Conservation (phyloP, 2,113 vertebrate species). For the Rhea americana region DNA sequence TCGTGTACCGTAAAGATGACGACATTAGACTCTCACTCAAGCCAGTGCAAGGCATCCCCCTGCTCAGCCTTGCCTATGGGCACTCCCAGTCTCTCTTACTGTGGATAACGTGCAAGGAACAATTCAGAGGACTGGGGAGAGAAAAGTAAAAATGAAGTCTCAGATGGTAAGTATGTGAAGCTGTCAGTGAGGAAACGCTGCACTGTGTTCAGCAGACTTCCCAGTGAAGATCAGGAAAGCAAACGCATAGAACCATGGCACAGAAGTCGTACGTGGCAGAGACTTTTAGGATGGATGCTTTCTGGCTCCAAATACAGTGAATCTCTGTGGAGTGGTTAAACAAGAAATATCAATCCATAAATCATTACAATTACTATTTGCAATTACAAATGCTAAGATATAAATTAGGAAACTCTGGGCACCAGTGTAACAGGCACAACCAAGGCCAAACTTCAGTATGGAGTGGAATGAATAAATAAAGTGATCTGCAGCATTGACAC, state of each 20-base stretch:
- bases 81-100: neutral
- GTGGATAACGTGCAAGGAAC: neutral
- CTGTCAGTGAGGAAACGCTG: neutral
- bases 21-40: neutral
- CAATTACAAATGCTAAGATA: neutral
- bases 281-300: neutral
- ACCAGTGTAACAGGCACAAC: neutral
- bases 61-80: neutral
- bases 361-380: neutral
- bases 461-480: neutral
- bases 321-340: neutral
- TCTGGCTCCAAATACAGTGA: neutral
- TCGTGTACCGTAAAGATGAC: neutral
- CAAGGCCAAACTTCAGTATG: neutral
- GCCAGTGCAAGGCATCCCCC: neutral
- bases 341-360: neutral
- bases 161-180: neutral
- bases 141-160: neutral
- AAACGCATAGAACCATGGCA: neutral
- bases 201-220: neutral
- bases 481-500: neutral
- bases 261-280: rapidly evolving
- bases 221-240: neutral
- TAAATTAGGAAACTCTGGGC: neutral
- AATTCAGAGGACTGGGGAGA: neutral